phyloP scores from a whole-genome alignment of 1,140 invertebrate species.

The Saccostrea echinata region DNA sequence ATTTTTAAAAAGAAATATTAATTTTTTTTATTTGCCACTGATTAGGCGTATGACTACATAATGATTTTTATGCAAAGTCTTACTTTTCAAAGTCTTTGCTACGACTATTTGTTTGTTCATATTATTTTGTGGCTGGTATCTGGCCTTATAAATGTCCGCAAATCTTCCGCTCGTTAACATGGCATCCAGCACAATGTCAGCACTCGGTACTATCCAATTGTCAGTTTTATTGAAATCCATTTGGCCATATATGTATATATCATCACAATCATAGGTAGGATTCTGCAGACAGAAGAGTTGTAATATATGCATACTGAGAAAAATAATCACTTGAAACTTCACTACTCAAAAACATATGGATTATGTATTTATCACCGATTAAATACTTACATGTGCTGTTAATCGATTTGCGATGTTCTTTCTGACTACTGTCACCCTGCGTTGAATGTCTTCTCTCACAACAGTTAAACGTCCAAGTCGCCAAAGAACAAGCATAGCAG shows the following conservation, averaged over 20 bases:
- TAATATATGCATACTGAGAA: too few relatives aligned
- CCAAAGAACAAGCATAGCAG: conserved; percentile 31
- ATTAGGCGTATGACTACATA: too few relatives aligned
- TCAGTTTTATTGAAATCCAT: conserved; percentile 47
- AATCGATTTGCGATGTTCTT: neutral
- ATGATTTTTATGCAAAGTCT: neutral
- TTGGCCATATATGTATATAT: conserved; percentile 54
- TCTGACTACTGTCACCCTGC: conserved; percentile 30
- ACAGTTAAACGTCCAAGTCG: conserved; percentile 23
- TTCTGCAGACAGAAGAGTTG: neutral
- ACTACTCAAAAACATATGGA: neutral
- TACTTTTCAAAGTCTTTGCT: conserved; percentile 51
- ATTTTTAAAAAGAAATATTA: too few relatives aligned
- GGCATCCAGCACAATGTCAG: conserved; percentile 40
- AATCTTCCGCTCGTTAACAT: conserved; percentile 52
- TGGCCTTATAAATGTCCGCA: conserved; percentile 56
- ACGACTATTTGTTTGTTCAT: conserved; percentile 38
- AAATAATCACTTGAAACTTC: too few relatives aligned
- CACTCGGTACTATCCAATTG: conserved; percentile 27
- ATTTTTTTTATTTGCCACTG: too few relatives aligned
- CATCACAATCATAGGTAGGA: conserved; percentile 41
- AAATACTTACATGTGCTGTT: neutral
- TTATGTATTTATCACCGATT: neutral
- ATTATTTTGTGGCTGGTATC: conserved; percentile 46
- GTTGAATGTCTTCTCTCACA: conserved; percentile 23